Evolutionary conservation across 2,113 vertebrate genomes (phyloP), one percentile per base, ranked within the genome.

Genomic region (Mugil cephalus): DNA sequence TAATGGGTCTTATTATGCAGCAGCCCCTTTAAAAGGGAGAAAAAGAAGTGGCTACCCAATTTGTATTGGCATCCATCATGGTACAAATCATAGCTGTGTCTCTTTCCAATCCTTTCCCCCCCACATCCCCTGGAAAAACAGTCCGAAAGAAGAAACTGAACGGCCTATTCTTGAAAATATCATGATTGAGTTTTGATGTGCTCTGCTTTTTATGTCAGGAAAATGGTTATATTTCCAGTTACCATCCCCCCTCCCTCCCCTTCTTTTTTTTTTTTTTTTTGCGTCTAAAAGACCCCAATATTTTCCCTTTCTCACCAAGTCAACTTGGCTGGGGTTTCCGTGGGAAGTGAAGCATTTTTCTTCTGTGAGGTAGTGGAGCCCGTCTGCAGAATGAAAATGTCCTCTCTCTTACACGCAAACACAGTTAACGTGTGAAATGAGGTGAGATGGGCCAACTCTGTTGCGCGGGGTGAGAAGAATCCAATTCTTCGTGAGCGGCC

Each of bases 301-400:
- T 84, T 82, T 92, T 84, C 53, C 70, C 66, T 74, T 51, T 69
- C 63, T 87, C 53, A 64, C 82, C 68, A 77, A 70, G 59, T 79
- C 72, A 77, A 80, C 83, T 88, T 84, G 83, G 74, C 80, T 58
- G 34, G 12, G 77, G 70, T 82, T 84, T 89, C 83, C 43, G 65
- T 70, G 88, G 90, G 77, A 87, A 87, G 75, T 78, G 66, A 91
- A 80, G 74, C 88, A 93, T 93, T 93, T 92, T 94, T 93, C 83
- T 82, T 74, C 80, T 15, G 40, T 94, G 92, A 94, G 86, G 90
- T 93, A 93, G 84, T 91, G 82, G 90, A 89, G 88, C 84, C 79
- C 13, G 82, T 86, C 87, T 74, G 76, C 53, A 69, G 82, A 84
- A 80, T 88, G 70, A 91, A 90, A 92, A 87, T 52, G 53, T 74